A percentile compares a stretch with the other conserved stretches of the same genome.
These are phyloP conservation scores for Steinernema scapterisci DNA, from an alignment of 2,888 invertebrate species.

Conservation along the genomic window DNA sequence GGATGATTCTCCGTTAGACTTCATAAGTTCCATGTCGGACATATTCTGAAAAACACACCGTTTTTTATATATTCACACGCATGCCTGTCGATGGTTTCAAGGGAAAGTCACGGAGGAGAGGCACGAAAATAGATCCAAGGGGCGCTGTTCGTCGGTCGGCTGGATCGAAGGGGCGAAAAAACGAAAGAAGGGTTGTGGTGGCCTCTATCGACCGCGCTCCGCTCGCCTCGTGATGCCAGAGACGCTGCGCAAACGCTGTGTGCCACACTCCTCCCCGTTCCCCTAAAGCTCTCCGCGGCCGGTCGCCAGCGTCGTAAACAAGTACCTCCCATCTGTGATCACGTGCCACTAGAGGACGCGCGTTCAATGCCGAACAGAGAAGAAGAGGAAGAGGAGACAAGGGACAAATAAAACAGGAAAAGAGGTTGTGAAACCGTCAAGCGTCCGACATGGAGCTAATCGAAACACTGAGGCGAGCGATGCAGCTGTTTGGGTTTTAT, in stretches of 20 bases:
- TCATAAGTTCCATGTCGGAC: constrained; percentile 22
- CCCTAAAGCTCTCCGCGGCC: not conserved
- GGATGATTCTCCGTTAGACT: constrained; percentile 2
- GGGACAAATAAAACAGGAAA: not conserved
- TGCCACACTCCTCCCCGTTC: constrained; percentile 10
- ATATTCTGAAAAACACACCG: not conserved
- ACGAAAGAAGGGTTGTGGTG: not conserved
- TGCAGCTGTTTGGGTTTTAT: too few relatives aligned
- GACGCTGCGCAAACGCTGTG: constrained; percentile 1
- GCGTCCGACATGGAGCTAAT: not conserved
- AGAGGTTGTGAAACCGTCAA: not conserved
- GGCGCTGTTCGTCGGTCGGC: not conserved
- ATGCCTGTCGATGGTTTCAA: too few relatives aligned
- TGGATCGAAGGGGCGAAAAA: too few relatives aligned
- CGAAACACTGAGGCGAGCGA: too few relatives aligned
- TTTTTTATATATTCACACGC: too few relatives aligned
- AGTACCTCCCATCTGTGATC: constrained; percentile 18
- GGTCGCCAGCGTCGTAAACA: constrained; percentile 15
- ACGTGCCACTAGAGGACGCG: constrained; percentile 1
- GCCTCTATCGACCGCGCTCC: constrained; percentile 20
- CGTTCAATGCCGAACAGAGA: not conserved
- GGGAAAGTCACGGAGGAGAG: not conserved
- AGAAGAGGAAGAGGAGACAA: too few relatives aligned
- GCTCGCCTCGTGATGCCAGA: constrained; percentile 27
- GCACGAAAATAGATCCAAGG: not conserved